Percentiles rank a stretch among this genome's conserved stretches.
These are phyloP conservation scores for Herpailurus yagouaroundi DNA, from an alignment of 2,113 vertebrate species.

Conservation along the genomic window DNA sequence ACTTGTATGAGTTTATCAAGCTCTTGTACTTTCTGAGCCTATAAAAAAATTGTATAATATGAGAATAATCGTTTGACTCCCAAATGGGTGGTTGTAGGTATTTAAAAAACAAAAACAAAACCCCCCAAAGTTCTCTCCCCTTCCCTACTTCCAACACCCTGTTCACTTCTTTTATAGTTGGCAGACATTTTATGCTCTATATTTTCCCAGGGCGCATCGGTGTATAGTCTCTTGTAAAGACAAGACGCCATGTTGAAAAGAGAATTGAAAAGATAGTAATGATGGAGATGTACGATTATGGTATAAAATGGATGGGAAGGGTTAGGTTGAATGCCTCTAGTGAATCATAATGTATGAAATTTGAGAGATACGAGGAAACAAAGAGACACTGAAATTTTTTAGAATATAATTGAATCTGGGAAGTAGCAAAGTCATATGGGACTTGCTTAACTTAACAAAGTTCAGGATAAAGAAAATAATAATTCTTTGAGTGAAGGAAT, in stretches of 20 bases:
- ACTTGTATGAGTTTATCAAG: neutral
- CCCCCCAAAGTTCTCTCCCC: neutral
- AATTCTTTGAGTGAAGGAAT: neutral
- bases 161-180: neutral
- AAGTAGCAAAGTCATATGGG: neutral
- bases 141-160: rapidly evolving
- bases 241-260: neutral
- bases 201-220: neutral
- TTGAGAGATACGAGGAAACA: neutral
- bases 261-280: neutral
- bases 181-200: neutral
- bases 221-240: neutral
- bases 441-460: neutral
- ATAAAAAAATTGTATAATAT: neutral
- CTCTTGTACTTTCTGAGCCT: neutral
- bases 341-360: neutral
- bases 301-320: neutral
- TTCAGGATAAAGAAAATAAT: neutral
- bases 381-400: neutral
- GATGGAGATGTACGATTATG: neutral
- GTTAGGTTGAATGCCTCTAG: neutral
- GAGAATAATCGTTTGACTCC: neutral
- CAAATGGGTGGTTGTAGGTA: neutral
- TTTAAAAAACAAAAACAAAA: neutral
- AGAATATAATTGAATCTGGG: neutral